phyloP scores from a whole-genome alignment of 2,888 invertebrate genomes.

The Eumerus sabulonum region DNA sequence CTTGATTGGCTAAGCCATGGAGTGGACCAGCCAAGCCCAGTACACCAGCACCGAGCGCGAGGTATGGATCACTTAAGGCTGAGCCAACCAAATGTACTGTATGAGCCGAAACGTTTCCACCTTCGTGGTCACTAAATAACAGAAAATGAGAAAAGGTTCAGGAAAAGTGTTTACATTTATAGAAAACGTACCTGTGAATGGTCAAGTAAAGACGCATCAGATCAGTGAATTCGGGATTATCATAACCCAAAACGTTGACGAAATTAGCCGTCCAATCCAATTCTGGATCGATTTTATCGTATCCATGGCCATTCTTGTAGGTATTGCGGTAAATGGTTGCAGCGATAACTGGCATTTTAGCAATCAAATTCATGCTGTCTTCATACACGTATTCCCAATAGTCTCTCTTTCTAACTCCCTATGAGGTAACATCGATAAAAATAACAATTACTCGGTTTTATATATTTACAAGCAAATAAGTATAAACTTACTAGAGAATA shows the following conservation, averaged over 20 bases:
- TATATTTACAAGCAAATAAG: background rate
- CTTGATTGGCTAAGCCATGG: slow-evolving; percentile 94
- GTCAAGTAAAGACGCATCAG: slow-evolving; percentile 91
- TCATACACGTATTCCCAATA: slow-evolving; percentile 91
- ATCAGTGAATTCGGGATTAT: slow-evolving; percentile 86
- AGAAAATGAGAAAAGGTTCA: background rate
- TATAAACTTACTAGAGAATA: slow-evolving; percentile 79
- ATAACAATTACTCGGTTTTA: too few species aligned
- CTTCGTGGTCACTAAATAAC: slow-evolving; percentile 86
- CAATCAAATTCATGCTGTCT: slow-evolving; percentile 92
- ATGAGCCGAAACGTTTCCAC: slow-evolving; percentile 95
- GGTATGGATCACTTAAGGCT: slow-evolving; percentile 91
- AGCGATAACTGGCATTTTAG: slow-evolving; percentile 91
- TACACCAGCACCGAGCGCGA: slow-evolving; percentile 91
- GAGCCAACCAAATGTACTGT: slow-evolving; percentile 92
- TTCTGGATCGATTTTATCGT: slow-evolving; percentile 86
- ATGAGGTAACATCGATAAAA: slow-evolving; percentile 42
- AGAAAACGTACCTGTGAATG: slow-evolving; percentile 82
- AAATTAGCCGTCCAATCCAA: slow-evolving; percentile 94
- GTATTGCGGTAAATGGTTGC: slow-evolving; percentile 92
- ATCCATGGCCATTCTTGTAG: slow-evolving; percentile 84
- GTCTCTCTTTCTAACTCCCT: slow-evolving; percentile 85
- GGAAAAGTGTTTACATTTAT: background rate
- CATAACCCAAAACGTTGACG: slow-evolving; percentile 89
- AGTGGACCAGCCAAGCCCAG: slow-evolving; percentile 93